Base-by-base conservation (phyloP, 1,140 invertebrate species). In the Pantala flavescens region DNA sequence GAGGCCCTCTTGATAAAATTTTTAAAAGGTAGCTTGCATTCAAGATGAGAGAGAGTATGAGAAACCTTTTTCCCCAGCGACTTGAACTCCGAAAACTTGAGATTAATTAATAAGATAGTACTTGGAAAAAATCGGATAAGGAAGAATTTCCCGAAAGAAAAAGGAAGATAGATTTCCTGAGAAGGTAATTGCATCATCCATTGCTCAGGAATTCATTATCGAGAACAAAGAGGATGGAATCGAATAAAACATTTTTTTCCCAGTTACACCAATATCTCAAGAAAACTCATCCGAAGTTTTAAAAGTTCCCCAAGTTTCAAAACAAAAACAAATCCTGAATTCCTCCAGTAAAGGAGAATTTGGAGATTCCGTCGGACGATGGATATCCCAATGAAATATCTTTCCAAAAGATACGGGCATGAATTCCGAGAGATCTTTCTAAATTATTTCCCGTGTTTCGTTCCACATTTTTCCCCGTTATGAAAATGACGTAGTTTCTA, bases 241-340 rank as follows among this genome's bases (percentile, higher is more conserved):
- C 49, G 49, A 63, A 63, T 63, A 63, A 63, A 63, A 63, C n/a
- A 63, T 63, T 63, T 63, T 49, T 63, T 63, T 63, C n/a, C 49
- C 3, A 63, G 49, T 63, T 63, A 63, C 49, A 63, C 49, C 49
- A 63, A 63, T 63, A 63, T 63, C 49, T 63, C 49, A 12, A 63
- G 49, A 63, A 21, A 63, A 63, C 49, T 63, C 49, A 16, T 63
- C 49, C 49, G 14, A 63, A 63, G 49, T 63, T 63, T 36, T 21
- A 63, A 63, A 63, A 63, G 49, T 63, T 63, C 49, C 49, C 49
- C 49, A 63, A 63, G 3, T 36, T 36, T 36, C 28, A 36, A 63
- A 63, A 63, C 49, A 16, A 63, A 63, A 21, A 63, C 14, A 21
- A 63, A 19, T 63, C 49, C 49, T 7, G n/a, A 63, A 63, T 63